Evolutionary conservation across 2,113 vertebrate species (phyloP).

Genomic region (Acrocephalus kingi): DNA sequence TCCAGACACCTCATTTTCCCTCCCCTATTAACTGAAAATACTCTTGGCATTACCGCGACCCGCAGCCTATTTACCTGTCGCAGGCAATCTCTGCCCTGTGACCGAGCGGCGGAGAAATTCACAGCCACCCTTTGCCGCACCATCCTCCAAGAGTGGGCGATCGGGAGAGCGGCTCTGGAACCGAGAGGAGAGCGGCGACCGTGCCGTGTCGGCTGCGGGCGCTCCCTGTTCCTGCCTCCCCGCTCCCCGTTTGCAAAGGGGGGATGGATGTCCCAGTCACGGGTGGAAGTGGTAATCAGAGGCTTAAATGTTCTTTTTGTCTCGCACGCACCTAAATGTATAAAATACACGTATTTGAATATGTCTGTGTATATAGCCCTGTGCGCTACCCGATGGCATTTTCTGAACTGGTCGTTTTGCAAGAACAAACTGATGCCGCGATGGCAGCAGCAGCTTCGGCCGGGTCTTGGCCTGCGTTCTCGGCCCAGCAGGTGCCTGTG

Average conservation of each 20-base stretch:
- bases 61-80: conserved; percentile 91
- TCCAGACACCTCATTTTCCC: conserved; percentile 90
- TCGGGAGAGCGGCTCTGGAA: background rate
- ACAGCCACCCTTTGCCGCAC: background rate
- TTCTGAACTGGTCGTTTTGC: background rate
- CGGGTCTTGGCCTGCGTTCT: background rate
- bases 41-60: conserved; percentile 83
- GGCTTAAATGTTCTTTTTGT: background rate
- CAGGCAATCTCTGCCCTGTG: conserved; percentile 82
- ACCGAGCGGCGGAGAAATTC: conserved; percentile 62
- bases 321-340: background rate
- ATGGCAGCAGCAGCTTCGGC: background rate
- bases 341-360: background rate
- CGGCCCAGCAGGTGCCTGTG: background rate
- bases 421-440: background rate
- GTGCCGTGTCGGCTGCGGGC: background rate
- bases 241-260: fast-evolving
- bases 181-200: background rate
- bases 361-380: background rate
- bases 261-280: too few species aligned
- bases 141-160: background rate
- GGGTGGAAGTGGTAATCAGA: background rate
- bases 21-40: conserved; percentile 92
- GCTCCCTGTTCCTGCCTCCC: background rate
- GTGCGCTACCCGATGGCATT: too few species aligned